These are phyloP conservation scores for Phoxinus phoxinus DNA, from an alignment of 2,113 vertebrate genomes.

Conservation along the genomic window DNA sequence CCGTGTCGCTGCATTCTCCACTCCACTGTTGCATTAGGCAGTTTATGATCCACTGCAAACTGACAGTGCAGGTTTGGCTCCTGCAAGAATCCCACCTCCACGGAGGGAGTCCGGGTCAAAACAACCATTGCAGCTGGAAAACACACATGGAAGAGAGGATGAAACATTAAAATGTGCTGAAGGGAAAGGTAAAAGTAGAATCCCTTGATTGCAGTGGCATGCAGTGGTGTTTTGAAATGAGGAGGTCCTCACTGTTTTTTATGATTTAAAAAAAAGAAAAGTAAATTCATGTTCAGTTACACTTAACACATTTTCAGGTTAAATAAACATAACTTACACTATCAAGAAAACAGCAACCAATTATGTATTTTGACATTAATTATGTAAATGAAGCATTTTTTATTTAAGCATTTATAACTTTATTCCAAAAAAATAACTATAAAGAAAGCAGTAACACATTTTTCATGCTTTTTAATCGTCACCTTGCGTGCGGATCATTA, in stretches of 20 bases:
- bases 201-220: neutral
- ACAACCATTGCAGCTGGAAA: constrained; percentile 70
- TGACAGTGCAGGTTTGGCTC: constrained; percentile 72
- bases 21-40: constrained; percentile 52
- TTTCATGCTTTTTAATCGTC: too few species aligned
- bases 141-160: neutral
- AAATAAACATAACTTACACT: neutral
- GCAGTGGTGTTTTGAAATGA: neutral
- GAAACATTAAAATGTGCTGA: neutral
- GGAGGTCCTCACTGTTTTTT: neutral
- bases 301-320: too few species aligned
- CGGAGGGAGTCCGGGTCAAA: constrained; percentile 63
- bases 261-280: too few species aligned
- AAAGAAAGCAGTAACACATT: too few species aligned
- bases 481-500: too few species aligned
- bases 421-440: too few species aligned
- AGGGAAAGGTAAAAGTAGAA: too few species aligned
- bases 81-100: constrained; percentile 62
- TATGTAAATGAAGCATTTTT: too few species aligned
- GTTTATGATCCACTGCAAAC: constrained; percentile 72
- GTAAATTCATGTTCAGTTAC: too few species aligned
- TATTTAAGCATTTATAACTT: too few species aligned
- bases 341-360: neutral
- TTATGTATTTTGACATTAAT: too few species aligned
- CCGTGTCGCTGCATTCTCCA: constrained; percentile 67